Conservation (phyloP, 2,888 invertebrate species). For the Drosophila acutilabella region DNA sequence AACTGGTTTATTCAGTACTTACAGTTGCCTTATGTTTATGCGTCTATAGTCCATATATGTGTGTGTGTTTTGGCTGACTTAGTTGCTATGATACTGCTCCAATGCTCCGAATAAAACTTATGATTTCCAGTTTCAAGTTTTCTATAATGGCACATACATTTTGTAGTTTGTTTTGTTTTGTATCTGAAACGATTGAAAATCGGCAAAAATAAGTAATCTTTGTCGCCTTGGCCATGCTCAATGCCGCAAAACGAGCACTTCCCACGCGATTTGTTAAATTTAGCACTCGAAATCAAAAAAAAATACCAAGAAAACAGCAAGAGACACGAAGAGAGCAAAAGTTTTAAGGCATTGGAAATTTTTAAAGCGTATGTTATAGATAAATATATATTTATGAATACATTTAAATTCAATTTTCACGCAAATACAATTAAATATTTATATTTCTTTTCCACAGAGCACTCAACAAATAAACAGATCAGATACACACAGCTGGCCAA, state of each 20-base stretch:
- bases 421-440: constrained; percentile 39
- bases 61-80: constrained; percentile 46
- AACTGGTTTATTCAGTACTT: neutral
- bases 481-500: constrained; percentile 26
- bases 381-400: constrained; percentile 33
- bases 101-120: constrained; percentile 10
- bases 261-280: constrained; percentile 77
- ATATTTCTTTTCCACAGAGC: constrained; percentile 41
- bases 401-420: constrained; percentile 56
- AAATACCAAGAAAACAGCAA: constrained; percentile 30
- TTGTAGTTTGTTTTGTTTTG: constrained; percentile 51
- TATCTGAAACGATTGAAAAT: constrained; percentile 35
- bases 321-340: constrained; percentile 7
- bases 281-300: constrained; percentile 46
- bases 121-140: constrained; percentile 33
- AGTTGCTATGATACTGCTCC: constrained; percentile 73
- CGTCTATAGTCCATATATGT: constrained; percentile 54
- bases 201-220: constrained; percentile 34
- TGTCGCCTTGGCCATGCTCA: constrained; percentile 73
- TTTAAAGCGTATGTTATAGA: constrained; percentile 14
- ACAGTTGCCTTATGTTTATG: constrained; percentile 33
- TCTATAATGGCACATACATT: constrained; percentile 75
- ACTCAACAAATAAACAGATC: constrained; percentile 51
- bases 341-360: constrained; percentile 49
- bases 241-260: constrained; percentile 52